Evolutionary conservation across 23 tunicate species (phyloP), one percentile per base, ranked within the genome.

Genomic region (Styela clava): DNA sequence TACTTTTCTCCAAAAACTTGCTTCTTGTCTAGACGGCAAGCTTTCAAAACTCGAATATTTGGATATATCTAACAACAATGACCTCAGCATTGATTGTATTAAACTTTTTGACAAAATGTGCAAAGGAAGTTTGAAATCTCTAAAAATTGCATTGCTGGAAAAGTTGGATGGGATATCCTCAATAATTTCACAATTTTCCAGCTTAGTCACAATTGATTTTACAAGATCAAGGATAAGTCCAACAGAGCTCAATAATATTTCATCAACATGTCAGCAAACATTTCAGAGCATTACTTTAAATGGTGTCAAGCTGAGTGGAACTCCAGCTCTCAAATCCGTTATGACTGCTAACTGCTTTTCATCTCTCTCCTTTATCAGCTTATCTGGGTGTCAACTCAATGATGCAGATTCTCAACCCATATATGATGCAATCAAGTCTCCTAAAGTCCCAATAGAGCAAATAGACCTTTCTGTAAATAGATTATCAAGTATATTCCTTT

Each of bases 381-480:
- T 91, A n/a, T 84, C 74, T 56, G 86, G 82, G 32, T 91, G 97
- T 67, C 83, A 69, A 26, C 71, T 91, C 5, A 73, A 64, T n/a
- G 90, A 91, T 71, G 29, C 64, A 31, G 97, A 91, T 76, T 25
- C 78, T 1, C 64, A 35, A 20, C 87, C 90, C 20, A 31, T 91
- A 21, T 62, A 67, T 3, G 24, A 69, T 9, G 83, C 83, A 5
- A 33, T n/a, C 32, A 33, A 52, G 30, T 37, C 68, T 35, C 56
- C 56, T 5, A 12, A 5, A 44, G 35, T 74, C 19, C 28, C 74
- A 20, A 69, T 91, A 19, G 20, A 33, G 24, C 51, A 34, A 21
- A 51, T 91, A 52, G 97, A 91, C 62, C 52, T 91, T 27, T 80
- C 87, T 61, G 83, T 83, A 2, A 91, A 91, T 61, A 61, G 97